Conservation (phyloP, 1,140 invertebrate species). For the Theocolax elegans region DNA sequence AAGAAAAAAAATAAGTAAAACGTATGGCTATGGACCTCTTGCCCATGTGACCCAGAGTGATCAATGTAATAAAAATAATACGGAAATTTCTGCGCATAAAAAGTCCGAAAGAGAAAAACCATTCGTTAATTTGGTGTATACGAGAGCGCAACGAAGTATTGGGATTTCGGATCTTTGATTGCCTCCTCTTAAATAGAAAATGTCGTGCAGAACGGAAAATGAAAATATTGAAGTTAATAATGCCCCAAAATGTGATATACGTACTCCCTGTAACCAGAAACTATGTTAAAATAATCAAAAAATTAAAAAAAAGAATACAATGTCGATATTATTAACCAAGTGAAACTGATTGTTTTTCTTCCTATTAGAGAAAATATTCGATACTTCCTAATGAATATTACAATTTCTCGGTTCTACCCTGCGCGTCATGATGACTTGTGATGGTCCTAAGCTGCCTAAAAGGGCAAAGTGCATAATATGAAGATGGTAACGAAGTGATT, state of each 20-base stretch:
- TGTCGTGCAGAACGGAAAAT: no score
- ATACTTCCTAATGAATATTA: conserved; percentile 21
- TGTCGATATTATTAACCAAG: conserved; percentile 34
- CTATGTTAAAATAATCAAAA: conserved; percentile 35
- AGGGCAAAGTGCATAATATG: conserved; percentile 61
- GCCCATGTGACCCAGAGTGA: conserved; percentile 10
- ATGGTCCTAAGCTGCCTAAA: conserved; percentile 56
- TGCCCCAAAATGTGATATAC: conserved; percentile 38
- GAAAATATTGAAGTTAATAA: conserved; percentile 26
- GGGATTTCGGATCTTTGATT: no score
- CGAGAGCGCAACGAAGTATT: background rate
- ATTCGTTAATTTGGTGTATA: background rate
- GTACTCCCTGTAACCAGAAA: conserved; percentile 25
- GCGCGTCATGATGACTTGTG: conserved; percentile 50
- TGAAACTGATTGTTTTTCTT: conserved; percentile 15
- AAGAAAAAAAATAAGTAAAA: conserved; percentile 20
- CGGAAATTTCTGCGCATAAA: conserved; percentile 3
- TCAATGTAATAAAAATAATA: conserved; percentile 7
- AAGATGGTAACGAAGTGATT: conserved; percentile 42
- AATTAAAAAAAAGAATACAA: conserved; percentile 7
- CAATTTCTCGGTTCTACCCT: conserved; percentile 26
- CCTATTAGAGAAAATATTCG: background rate
- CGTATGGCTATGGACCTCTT: conserved; percentile 22
- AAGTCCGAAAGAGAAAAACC: background rate
- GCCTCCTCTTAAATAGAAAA: no score